Evolutionary conservation across 1,140 invertebrate species (phyloP).

Genomic region (Drosophila pachea): DNA sequence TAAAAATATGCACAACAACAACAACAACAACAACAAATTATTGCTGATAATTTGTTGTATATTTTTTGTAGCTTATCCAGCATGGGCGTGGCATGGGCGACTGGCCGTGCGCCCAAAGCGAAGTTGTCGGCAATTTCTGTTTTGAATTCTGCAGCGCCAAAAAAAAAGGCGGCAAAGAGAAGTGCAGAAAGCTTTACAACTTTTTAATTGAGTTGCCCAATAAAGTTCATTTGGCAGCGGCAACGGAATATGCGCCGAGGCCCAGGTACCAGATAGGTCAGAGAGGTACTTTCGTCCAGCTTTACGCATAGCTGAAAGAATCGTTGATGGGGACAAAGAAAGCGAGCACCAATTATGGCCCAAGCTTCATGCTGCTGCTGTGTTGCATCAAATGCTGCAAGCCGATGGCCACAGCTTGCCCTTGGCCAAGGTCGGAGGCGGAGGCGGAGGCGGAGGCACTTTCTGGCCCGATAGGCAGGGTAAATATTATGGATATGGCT

Average conservation of each 20-base stretch:
- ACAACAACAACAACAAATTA: conserved; percentile 21
- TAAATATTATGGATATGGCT: too few species aligned
- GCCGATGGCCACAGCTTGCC: too few species aligned
- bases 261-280: too few species aligned
- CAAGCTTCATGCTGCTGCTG: too few species aligned
- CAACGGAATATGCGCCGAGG: background rate
- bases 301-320: too few species aligned
- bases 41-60: conserved; percentile 35
- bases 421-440: too few species aligned
- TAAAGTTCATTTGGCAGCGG: conserved; percentile 22
- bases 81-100: too few species aligned
- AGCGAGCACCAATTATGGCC: too few species aligned
- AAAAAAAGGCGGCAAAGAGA: conserved; percentile 9
- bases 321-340: too few species aligned
- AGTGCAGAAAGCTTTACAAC: conserved; percentile 22
- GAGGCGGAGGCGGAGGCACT: background rate
- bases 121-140: conserved; percentile 14
- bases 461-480: background rate
- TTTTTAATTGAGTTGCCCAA: conserved; percentile 41
- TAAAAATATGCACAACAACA: conserved; percentile 22
- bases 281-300: too few species aligned
- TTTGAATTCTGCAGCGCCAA: conserved; percentile 3
- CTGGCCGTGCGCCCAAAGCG: too few species aligned
- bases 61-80: conserved; percentile 26
- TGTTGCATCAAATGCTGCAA: too few species aligned